Conservation (phyloP, 2,113 vertebrate species). For the Mohoua ochrocephala region DNA sequence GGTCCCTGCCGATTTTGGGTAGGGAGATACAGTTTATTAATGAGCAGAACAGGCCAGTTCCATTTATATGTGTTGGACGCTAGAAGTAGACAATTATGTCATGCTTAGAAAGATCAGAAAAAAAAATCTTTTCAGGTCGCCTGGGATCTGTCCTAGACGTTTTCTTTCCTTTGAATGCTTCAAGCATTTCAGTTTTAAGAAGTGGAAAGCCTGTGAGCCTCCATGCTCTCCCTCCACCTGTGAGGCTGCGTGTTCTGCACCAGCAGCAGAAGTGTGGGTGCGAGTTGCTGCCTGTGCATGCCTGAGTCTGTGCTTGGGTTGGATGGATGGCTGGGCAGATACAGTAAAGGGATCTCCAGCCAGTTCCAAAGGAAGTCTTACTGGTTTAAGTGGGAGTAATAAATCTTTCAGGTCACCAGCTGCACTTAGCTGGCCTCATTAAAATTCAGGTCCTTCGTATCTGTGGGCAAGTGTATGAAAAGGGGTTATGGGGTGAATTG, state of each 20-base stretch:
- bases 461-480: conserved; percentile 19
- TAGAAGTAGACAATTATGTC: not conserved
- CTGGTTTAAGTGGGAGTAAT: conserved; percentile 51
- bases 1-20: not conserved
- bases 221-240: not conserved
- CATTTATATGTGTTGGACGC: not conserved
- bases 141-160: not conserved
- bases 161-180: not conserved
- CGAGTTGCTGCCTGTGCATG: not conserved
- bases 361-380: conserved; percentile 36
- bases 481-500: conserved; percentile 30
- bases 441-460: conserved; percentile 47
- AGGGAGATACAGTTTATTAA: not conserved
- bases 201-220: not conserved
- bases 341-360: not conserved
- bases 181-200: not conserved
- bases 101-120: not conserved
- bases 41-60: not conserved
- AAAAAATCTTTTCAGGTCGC: not conserved
- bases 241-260: not conserved
- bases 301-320: not conserved
- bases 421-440: conserved; percentile 42
- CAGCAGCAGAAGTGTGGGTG: not conserved
- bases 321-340: not conserved
- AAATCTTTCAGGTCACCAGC: conserved; percentile 51